Conservation (phyloP, 2,797 vertebrate genomes). For the Lacerta bilineata region DNA sequence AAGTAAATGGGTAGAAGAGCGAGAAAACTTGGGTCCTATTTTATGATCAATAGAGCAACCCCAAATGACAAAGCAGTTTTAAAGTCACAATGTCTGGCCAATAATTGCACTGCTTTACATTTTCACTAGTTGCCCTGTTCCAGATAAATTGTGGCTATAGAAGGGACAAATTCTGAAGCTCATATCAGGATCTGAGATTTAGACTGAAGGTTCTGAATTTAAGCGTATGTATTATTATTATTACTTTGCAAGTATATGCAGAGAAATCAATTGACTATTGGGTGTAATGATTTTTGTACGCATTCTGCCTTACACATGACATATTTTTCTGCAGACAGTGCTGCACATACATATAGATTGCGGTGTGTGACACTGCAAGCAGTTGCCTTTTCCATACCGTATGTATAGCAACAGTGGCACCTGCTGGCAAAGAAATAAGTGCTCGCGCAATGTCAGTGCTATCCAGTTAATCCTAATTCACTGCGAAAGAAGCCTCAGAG, state of each 20-base stretch:
- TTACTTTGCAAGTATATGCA: neutral
- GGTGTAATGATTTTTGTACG: neutral
- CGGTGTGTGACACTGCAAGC: neutral
- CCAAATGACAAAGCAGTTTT: neutral
- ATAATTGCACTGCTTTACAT: constrained; percentile 11
- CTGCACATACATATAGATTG: neutral
- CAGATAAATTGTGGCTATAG: neutral
- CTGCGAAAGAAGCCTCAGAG: neutral
- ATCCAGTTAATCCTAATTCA: neutral
- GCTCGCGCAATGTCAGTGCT: neutral
- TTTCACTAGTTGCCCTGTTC: neutral
- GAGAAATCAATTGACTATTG: neutral
- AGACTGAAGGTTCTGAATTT: neutral
- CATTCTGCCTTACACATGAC: neutral
- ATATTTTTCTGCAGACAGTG: neutral
- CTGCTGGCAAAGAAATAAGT: constrained; percentile 19
- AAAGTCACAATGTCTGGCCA: neutral
- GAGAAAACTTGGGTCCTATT: neutral
- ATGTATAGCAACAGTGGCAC: neutral
- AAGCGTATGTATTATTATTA: neutral
- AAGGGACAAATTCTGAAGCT: neutral
- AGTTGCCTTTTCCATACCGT: neutral
- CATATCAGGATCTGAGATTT: neutral
- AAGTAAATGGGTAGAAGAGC: neutral
- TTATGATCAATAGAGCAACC: neutral